Conservation (phyloP, 2,113 vertebrate genomes). For the Oncorhynchus gorbuscha region DNA sequence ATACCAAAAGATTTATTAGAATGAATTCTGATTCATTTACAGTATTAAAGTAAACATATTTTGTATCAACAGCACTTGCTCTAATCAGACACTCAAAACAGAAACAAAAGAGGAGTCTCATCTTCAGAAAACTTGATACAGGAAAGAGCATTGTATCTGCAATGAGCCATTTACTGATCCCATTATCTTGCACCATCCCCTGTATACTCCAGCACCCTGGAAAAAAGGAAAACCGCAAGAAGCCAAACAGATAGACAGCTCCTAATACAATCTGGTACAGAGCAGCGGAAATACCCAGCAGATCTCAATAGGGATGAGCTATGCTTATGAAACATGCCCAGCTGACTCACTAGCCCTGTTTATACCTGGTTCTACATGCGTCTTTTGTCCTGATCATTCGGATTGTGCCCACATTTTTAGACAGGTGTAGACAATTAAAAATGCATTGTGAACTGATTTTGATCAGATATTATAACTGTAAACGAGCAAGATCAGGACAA, state of each 20-base stretch:
- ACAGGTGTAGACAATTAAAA: no score
- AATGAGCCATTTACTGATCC: constrained; percentile 39
- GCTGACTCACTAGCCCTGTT: neutral
- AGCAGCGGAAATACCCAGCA: constrained; percentile 15
- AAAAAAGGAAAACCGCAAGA: constrained; percentile 13
- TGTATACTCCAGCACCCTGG: constrained; percentile 28
- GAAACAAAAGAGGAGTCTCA: neutral
- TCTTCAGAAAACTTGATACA: constrained; percentile 15
- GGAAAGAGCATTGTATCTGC: constrained; percentile 16
- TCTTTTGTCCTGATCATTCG: no score
- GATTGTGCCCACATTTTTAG: no score
- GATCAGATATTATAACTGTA: no score
- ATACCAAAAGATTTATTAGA: neutral
- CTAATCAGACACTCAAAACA: neutral
- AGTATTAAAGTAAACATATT: neutral
- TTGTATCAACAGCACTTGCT: neutral
- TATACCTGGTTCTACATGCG: no score
- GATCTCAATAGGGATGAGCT: constrained; percentile 19
- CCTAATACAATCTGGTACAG: constrained; percentile 18
- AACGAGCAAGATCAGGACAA: no score
- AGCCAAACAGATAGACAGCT: constrained; percentile 5
- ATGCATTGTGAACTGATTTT: no score
- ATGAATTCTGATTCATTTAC: neutral
- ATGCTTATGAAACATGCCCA: neutral
- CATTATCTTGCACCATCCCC: constrained; percentile 46